Base-by-base conservation (phyloP, 2,113 vertebrate species). In the Progne subis region DNA sequence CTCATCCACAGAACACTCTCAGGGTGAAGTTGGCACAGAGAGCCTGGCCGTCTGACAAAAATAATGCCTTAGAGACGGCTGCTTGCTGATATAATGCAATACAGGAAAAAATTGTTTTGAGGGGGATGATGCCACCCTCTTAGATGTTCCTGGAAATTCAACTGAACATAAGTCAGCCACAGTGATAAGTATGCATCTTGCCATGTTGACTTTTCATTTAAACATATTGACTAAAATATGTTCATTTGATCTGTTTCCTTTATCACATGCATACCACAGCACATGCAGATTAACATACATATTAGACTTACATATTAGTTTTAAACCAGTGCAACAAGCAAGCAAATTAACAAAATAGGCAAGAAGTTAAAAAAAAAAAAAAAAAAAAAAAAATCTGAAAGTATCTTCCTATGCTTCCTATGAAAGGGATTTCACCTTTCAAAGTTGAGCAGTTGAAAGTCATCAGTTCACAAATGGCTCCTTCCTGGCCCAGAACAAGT, bases 41-140 rank as follows among this genome's bases (percentile, higher is more conserved):
- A 82, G 69, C 41, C 46, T 88, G 61, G 53, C 28, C 4, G 65
- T 78, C 81, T 96, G 93, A 61, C 55, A 92, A 89, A 95, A 76
- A 53, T 37, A 91, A 72, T 83, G 55, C 76, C 85, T 94, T 71
- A 39, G 77, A 88, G 76, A 85, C 92, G 86, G 86, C 69, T 90
- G 82, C 94, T 92, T 88, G 64, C 79, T 96, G 95, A 91, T 69
- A 93, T 60, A 64, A 95, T 93, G 74, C 92, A 82, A 57, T 39
- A 77, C 61, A 79, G 37, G 23, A 77, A 90, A 83, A 90, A 91
- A 81, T 21, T 82, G 80, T 86, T 95, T 88, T 89, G 85, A 65
- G 91, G 77, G 47, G 43, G 55, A 93, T 94, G 89, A 94, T 39
- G 41, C 59, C 91, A 92, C 39, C 41, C 60, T 96, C 84, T 86